phyloP scores from a whole-genome alignment of 2,113 vertebrate species.

The Alouatta palliata region DNA sequence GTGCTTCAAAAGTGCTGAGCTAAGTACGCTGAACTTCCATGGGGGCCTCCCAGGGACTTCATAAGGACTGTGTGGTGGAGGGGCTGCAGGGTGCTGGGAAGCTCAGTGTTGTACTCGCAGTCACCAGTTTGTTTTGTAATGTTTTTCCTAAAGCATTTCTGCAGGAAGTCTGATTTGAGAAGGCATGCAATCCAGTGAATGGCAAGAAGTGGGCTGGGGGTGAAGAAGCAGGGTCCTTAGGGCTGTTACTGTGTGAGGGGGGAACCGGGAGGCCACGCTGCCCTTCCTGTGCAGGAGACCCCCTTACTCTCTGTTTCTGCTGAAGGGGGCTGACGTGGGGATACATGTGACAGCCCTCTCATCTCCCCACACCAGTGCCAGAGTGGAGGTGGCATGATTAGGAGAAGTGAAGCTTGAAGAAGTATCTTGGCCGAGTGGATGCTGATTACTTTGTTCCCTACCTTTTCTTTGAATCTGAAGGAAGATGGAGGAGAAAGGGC shows the following conservation, averaged over 20 bases:
- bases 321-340: neutral
- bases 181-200: neutral
- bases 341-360: rapidly evolving
- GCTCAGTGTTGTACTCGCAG: neutral
- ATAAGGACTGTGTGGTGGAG: neutral
- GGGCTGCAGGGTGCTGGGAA: rapidly evolving
- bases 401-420: neutral
- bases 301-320: neutral
- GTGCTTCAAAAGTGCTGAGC: neutral
- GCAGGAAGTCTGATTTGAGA: neutral
- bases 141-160: neutral
- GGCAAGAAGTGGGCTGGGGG: neutral
- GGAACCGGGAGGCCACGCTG: neutral
- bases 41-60: neutral
- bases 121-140: neutral
- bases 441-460: too few species aligned
- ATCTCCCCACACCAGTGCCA: neutral
- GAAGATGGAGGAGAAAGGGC: neutral
- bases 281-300: neutral
- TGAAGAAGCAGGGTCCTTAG: too few species aligned
- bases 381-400: neutral
- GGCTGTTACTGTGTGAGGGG: neutral
- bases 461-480: neutral
- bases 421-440: neutral
- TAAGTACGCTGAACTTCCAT: rapidly evolving